These are phyloP conservation scores for Sinopyrophorus schimmeli DNA, from an alignment of 2,888 invertebrate species.

Conservation along the genomic window DNA sequence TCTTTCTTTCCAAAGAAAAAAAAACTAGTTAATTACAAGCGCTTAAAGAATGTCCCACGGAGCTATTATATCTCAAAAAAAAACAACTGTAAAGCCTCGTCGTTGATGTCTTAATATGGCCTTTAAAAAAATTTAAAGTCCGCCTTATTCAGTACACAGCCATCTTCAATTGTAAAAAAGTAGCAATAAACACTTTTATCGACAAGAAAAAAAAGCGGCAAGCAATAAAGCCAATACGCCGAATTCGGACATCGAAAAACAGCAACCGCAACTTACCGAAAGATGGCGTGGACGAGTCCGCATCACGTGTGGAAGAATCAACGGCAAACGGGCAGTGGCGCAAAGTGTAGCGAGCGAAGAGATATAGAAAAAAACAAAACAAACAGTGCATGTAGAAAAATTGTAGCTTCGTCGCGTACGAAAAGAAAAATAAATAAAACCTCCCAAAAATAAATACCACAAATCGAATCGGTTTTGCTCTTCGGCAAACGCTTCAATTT, in stretches of 20 bases:
- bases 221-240: constrained; percentile 23
- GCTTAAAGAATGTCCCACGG: too few relatives aligned
- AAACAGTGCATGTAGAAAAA: constrained; percentile 57
- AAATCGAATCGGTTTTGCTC: too few relatives aligned
- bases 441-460: neutral
- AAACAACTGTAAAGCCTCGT: too few relatives aligned
- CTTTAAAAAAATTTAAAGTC: too few relatives aligned
- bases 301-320: constrained; percentile 46
- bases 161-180: too few relatives aligned
- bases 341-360: constrained; percentile 57
- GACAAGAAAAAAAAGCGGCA: constrained; percentile 17
- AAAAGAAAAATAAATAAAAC: constrained; percentile 14
- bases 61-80: too few relatives aligned
- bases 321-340: constrained; percentile 53
- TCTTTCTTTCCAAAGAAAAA: too few relatives aligned
- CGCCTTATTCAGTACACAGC: too few relatives aligned
- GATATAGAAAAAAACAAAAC: constrained; percentile 57
- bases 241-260: constrained; percentile 33
- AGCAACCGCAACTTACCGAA: constrained; percentile 53
- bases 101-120: too few relatives aligned
- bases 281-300: constrained; percentile 43
- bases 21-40: too few relatives aligned
- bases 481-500: too few relatives aligned
- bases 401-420: constrained; percentile 40
- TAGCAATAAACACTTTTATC: too few relatives aligned